phyloP scores from a whole-genome alignment of 2,113 vertebrate genomes.

The Rhadina sibilatrix region DNA sequence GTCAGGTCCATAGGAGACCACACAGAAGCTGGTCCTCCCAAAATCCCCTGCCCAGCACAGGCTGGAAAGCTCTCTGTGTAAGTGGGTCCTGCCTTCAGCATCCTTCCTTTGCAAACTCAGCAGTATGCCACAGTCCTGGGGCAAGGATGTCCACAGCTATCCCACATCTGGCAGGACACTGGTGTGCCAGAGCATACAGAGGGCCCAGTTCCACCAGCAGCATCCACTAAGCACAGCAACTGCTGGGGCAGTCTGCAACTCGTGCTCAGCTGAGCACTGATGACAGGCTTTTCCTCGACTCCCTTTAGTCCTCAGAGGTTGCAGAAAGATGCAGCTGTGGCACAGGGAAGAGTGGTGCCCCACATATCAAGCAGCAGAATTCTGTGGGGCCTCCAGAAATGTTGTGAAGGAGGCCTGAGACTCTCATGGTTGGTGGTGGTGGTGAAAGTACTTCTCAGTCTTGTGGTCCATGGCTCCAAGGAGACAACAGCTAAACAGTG shows the following conservation, averaged over 20 bases:
- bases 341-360: neutral
- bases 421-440: accelerated
- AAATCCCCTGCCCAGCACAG: neutral
- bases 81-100: neutral
- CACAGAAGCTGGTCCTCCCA: neutral
- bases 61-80: neutral
- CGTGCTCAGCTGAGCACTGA: neutral
- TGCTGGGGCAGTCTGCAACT: neutral
- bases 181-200: neutral
- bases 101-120: neutral
- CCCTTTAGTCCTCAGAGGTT: neutral
- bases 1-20: neutral
- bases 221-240: neutral
- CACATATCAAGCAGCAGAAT: neutral
- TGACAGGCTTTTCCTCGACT: neutral
- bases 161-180: neutral
- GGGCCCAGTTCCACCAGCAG: neutral
- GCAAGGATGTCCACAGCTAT: neutral
- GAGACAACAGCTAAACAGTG: neutral
- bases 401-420: neutral
- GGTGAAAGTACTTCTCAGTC: neutral
- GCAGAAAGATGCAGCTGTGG: neutral
- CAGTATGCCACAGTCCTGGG: neutral
- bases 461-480: neutral
- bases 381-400: neutral